Base-by-base conservation (phyloP, 2,113 vertebrate genomes). In the Smithornis capensis region DNA sequence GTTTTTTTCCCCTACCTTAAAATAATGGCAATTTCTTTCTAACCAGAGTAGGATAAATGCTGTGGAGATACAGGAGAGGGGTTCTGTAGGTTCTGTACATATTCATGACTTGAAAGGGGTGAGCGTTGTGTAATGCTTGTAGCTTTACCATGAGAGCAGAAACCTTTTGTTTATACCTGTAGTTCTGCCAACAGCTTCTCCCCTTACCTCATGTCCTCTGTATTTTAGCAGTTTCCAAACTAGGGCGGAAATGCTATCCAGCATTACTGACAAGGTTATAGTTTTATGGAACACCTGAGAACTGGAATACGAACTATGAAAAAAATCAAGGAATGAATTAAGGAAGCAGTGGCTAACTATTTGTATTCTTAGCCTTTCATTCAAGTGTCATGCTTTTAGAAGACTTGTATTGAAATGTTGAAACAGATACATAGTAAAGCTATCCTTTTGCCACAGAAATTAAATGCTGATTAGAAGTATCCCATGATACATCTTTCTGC, bases 1-100 rank as follows among this genome's bases (percentile, higher is more conserved):
- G 31, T 19, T 1, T 1, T 3, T 7, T 2, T 0, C 1, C 4
- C 3, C 4, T 1, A 19, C 18, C 6, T 52, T 17, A 57, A 47
- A 1, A 1, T 31, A 71, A 64, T 28, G 10, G 27, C 19, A 35
- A 17, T 78, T 75, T 47, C 9, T 93, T 90, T 91, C 33, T 83
- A 88, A 56, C 4, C 4, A 7, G 35, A 56, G 6, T 2, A 68
- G 14, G 13, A 44, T 69, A 76, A 76, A 33, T 91, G 35, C 33
- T 84, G 44, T 0, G 0, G 31, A 68, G 40, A 64, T 76, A 37
- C 9, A 40, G 35, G 21, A 38, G 8, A 44, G 22, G 25, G 22
- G 9, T 71, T 87, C 29, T 83, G 52, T 9, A 78, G 24, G 22
- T 82, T 47, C 40, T 76, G 56, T 25, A 24, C 16, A 11, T 52